Base-by-base conservation (phyloP, 2,888 invertebrate species). In the Dynastes maya region DNA sequence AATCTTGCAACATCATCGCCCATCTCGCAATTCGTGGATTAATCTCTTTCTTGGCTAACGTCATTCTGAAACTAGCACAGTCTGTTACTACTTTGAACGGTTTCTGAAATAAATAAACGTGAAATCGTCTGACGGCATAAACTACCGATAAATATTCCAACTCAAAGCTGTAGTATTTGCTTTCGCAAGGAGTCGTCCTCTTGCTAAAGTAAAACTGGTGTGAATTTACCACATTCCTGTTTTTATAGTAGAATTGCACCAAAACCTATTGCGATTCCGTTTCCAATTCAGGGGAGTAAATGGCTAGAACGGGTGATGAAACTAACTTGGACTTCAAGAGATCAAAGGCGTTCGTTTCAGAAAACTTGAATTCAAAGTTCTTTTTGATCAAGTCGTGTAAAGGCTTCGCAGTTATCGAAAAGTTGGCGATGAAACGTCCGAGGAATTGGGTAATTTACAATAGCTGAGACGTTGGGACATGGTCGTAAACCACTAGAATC, bases 241-340 rank as follows among this genome's bases (percentile, higher is more conserved):
- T 79, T 81, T 79, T 87, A 87, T 58, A 87, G 22, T 22, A 87
- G 78, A 8, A 87, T 83, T 0, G 84, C 83, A 0, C 86, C 86
- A 79, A 83, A 86, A 1, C 86, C 87, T 1, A 80, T 9, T 0
- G 82, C 71, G 78, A 77, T 77, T 87, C 86, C 2, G 87, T 88
- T 67, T 85, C 83, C 16, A 64, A 9, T 32, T 16, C 32, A 37
- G 78, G 77, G 13, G 61, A 77, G 53, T 61, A 76, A n/a, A 64
- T 65, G 2, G 27, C 70, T 16, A 68, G 16, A 37, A 71, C 32
- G n/a, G 71, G 16, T 13, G 16, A 16, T 9, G 29, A 22, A 11
- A 29, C 22, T 55, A 55, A 37, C 13, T 55, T 53, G 0, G 27
- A 11, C n/a, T 77, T 77, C 40, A 76, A 37, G 32, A 32, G 22